phyloP scores from a whole-genome alignment of 2,888 invertebrate species.

The Hartigia nigra region DNA sequence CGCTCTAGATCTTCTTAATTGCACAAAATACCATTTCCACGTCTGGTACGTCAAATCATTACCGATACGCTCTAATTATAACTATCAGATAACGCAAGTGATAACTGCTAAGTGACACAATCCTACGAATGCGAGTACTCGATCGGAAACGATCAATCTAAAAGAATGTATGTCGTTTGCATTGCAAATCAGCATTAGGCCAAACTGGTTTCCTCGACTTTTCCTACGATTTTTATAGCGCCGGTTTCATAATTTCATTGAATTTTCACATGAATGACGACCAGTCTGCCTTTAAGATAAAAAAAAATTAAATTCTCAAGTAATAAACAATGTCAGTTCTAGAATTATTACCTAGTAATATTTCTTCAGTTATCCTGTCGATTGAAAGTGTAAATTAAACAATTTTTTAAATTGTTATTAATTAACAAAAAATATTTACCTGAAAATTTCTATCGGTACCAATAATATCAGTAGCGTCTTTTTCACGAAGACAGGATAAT shows the following conservation, averaged over 20 bases:
- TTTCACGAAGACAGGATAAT: constrained; percentile 73
- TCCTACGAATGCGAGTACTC: not conserved
- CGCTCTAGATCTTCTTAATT: not conserved
- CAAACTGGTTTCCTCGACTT: not conserved
- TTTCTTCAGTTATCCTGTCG: not conserved
- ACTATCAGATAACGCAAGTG: not conserved
- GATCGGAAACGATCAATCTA: not conserved
- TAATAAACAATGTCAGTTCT: not conserved
- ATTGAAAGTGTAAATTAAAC: not conserved
- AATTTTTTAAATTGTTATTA: not conserved
- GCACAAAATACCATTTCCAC: not conserved
- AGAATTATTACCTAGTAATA: not conserved
- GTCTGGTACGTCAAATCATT: not conserved
- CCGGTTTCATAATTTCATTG: not conserved
- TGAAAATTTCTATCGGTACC: constrained; percentile 75
- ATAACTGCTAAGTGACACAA: not conserved
- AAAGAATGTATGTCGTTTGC: not conserved
- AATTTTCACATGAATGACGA: not conserved
- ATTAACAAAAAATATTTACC: constrained; percentile 64
- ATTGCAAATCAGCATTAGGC: not conserved
- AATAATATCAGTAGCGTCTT: constrained; percentile 74
- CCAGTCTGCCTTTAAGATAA: not conserved
- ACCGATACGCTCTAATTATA: not conserved
- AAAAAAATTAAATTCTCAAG: no score
- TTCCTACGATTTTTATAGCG: not conserved